Evolutionary conservation across 2,113 vertebrate species (phyloP).

Genomic region (Fulmarus glacialis): DNA sequence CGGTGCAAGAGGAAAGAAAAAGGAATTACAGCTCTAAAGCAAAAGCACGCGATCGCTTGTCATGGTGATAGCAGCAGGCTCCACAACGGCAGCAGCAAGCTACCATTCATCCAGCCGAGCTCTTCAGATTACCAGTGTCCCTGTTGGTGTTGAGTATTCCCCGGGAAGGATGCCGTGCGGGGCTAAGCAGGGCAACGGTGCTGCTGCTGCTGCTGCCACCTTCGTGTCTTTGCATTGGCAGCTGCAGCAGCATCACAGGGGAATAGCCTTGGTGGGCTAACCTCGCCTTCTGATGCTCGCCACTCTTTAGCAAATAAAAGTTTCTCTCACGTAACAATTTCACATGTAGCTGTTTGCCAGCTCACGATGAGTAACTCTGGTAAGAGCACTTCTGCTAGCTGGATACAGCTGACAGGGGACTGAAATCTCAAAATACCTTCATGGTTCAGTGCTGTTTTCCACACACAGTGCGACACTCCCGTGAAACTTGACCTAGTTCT

Average conservation of each 20-base stretch:
- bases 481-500: background rate
- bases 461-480: background rate
- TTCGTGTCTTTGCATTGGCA: background rate
- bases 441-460: background rate
- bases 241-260: background rate
- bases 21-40: background rate
- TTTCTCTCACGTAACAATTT: accelerated
- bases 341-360: background rate
- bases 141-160: background rate
- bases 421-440: background rate
- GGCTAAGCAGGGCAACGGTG: background rate
- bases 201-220: background rate
- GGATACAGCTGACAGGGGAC: background rate
- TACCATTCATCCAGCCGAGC: background rate
- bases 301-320: background rate
- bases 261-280: background rate
- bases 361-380: accelerated
- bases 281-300: background rate
- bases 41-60: accelerated
- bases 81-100: background rate
- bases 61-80: background rate
- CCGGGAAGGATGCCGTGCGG: accelerated
- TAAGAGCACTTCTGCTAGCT: background rate
- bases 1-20: background rate
- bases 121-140: background rate